phyloP scores from a whole-genome alignment of 2,113 vertebrate species.

The Ceyx cyanopectus region DNA sequence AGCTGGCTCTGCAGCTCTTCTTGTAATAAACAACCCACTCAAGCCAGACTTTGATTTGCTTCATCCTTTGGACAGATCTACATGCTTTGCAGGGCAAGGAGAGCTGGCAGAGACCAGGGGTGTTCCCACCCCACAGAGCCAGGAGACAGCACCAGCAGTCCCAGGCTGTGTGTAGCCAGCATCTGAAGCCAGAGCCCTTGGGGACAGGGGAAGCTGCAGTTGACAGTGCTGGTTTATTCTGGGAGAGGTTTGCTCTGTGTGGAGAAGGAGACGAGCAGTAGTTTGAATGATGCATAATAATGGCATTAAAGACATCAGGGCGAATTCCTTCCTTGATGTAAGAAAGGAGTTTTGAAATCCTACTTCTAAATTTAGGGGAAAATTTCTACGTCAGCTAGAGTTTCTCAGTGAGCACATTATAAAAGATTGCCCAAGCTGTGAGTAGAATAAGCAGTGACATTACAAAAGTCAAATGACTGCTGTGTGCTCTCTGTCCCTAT shows the following conservation, averaged over 20 bases:
- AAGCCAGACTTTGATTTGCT: not conserved
- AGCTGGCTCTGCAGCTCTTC: not conserved
- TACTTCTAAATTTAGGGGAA: conserved; percentile 54
- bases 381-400: not conserved
- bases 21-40: not conserved
- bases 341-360: conserved; percentile 23
- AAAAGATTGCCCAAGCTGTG: conserved; percentile 13
- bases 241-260: not conserved
- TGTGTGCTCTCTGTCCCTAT: conserved; percentile 19
- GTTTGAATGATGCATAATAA: conserved; percentile 5
- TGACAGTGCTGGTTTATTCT: not conserved
- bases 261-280: not conserved
- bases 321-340: not conserved
- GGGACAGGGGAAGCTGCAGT: not conserved
- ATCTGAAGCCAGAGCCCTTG: not conserved
- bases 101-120: not conserved
- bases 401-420: not conserved
- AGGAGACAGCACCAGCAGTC: not conserved
- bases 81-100: not conserved
- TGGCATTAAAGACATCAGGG: not conserved
- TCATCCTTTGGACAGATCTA: not conserved
- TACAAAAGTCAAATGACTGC: conserved; percentile 45
- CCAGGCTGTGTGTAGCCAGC: accelerated
- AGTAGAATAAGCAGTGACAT: conserved; percentile 60
- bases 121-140: not conserved